Base-by-base conservation (phyloP, 2,888 invertebrate species). In the Polymixis lichenea region DNA sequence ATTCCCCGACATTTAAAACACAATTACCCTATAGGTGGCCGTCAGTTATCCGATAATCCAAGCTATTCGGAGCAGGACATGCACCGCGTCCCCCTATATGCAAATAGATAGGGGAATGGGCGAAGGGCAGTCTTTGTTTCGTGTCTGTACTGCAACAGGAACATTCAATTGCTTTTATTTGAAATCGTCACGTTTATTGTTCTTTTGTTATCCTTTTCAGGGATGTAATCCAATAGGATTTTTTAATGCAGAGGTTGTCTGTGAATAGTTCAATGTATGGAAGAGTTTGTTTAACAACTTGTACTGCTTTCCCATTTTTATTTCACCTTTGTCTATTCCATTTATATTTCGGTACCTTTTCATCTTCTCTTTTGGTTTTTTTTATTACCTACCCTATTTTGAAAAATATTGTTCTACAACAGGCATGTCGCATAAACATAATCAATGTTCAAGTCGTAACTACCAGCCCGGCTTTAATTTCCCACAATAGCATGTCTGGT, bases 81-180 rank as follows among this genome's bases (percentile, higher is more conserved):
- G 88, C 83, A 72, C 73, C 56, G 76, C 43, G 67, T n/a, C 70
- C 82, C 81, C 88, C 83, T 86, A 72, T 88, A 91, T 91, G 91
- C 91, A 92, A 92, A 92, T 92, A 92, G 89, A 88, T 85, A 89
- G 92, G 91, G 90, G 87, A 82, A 68, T 71, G 77, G 75, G 72
- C 84, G 76, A 75, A 81, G 80, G 84, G 83, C 85, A 75, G 62
- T 74, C 84, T 82, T 90, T 86, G 87, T 89, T 83, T 87, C 83
- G 11, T 79, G 66, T 77, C 71, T 77, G 75, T 84, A 78, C 77
- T 72, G 70, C 77, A 87, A 32, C 81, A 66, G 77, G 60, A 71
- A 71, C 67, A 78, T 82, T 75, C 73, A 78, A 86, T 85, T 80
- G 77, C 73, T 83, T 87, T 85, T 86, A 87, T 86, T 86, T 73